Conservation (phyloP, 2,797 vertebrate species). For the Euphonia xanthogaster region DNA sequence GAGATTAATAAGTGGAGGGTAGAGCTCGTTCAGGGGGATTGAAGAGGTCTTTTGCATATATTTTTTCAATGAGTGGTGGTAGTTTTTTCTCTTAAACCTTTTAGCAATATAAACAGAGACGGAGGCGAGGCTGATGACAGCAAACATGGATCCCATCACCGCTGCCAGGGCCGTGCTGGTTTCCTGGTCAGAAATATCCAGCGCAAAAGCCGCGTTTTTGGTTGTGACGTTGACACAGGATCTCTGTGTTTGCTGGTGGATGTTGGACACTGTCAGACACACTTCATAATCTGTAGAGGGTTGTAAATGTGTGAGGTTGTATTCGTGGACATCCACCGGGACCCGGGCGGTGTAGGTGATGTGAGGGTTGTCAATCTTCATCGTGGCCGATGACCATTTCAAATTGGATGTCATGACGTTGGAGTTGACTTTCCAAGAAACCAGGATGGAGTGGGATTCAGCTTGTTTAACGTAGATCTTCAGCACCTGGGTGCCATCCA, state of each 20-base stretch:
- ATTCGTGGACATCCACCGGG: slow-evolving; percentile 94
- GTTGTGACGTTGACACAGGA: slow-evolving; percentile 96
- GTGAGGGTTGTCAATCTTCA: slow-evolving; percentile 98
- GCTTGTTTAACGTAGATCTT: slow-evolving; percentile 93
- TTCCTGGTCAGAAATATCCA: slow-evolving; percentile 88
- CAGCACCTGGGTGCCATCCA: slow-evolving; percentile 90
- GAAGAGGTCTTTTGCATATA: slow-evolving; percentile 99
- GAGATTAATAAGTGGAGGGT: slow-evolving; percentile 96
- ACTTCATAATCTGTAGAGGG: slow-evolving; percentile 95
- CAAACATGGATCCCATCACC: slow-evolving; percentile 91
- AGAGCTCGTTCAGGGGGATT: slow-evolving; percentile 94
- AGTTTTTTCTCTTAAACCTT: slow-evolving; percentile 95
- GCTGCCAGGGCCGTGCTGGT: slow-evolving; percentile 91
- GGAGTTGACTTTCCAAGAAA: slow-evolving; percentile 96
- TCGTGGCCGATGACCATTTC: slow-evolving; percentile 95
- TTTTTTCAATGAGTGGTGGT: slow-evolving; percentile 96
- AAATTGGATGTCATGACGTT: slow-evolving; percentile 93
- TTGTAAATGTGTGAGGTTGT: slow-evolving; percentile 94
- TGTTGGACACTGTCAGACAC: slow-evolving; percentile 91
- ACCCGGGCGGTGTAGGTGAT: slow-evolving; percentile 96
- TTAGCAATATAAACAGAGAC: slow-evolving; percentile 87
- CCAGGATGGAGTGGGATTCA: slow-evolving; percentile 90
- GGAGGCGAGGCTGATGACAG: slow-evolving; percentile 87
- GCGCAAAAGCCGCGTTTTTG: slow-evolving; percentile 84
- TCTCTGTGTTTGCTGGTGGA: slow-evolving; percentile 91